These are phyloP conservation scores for Zonitis immaculata DNA, from an alignment of 2,888 invertebrate species.

Conservation along the genomic window DNA sequence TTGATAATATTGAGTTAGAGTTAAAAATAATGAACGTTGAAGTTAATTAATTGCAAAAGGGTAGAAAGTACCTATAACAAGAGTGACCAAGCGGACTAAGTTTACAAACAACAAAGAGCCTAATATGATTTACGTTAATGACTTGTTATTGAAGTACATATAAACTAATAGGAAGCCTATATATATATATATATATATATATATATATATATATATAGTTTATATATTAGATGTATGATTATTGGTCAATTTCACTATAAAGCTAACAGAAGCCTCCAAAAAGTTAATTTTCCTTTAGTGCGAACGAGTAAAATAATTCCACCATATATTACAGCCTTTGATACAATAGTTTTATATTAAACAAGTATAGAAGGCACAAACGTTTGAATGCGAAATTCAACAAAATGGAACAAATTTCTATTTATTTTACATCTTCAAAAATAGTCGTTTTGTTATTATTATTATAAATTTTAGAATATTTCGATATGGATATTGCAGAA, in stretches of 20 bases:
- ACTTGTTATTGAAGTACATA: constrained; percentile 40
- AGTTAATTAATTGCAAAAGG: constrained; percentile 1
- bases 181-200: constrained; percentile 9
- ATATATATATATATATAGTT: not conserved
- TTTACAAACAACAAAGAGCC: constrained; percentile 40
- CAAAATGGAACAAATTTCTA: not conserved
- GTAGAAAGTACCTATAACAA: constrained; percentile 11
- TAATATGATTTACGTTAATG: constrained; percentile 39
- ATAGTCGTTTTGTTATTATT: not conserved
- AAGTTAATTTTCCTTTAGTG: constrained; percentile 26
- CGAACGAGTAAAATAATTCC: constrained; percentile 16
- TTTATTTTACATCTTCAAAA: too few species aligned
- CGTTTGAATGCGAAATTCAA: not conserved
- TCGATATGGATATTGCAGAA: not conserved
- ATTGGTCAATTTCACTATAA: constrained; percentile 9
- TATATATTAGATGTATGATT: constrained; percentile 6
- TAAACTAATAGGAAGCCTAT: constrained; percentile 30
- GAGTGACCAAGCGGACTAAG: constrained; percentile 38
- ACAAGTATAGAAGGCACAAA: too few species aligned
- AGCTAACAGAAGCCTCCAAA: constrained; percentile 22
- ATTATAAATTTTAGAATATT: too few species aligned
- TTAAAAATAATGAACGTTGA: not conserved
- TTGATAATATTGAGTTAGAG: too few species aligned
- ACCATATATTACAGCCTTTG: constrained; percentile 19
- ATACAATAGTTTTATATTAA: too few species aligned